A percentile compares a stretch with the other conserved stretches of the same genome.
Conservation (phyloP, 2,797 vertebrate genomes). For the Alca torda region DNA sequence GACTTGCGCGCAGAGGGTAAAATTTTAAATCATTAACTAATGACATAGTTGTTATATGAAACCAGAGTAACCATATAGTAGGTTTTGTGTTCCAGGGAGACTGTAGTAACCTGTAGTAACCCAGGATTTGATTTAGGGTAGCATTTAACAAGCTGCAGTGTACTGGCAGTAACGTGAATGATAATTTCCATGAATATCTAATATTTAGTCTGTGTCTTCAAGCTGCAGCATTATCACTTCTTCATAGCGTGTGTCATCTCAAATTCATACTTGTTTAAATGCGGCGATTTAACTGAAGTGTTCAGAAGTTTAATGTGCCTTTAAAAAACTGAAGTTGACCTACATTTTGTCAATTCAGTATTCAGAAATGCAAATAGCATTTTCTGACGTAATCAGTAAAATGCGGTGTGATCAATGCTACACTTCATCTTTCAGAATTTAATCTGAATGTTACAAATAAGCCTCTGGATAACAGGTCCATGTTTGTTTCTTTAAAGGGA, state of each 20-base stretch:
- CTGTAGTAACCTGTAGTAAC: conserved; percentile 31
- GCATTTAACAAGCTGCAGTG: neutral
- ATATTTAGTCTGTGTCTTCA: neutral
- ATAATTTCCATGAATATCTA: neutral
- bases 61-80: conserved; percentile 6
- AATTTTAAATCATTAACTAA: conserved; percentile 66
- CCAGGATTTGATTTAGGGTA: conserved; percentile 21
- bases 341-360: conserved; percentile 15
- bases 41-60: conserved; percentile 51
- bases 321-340: neutral
- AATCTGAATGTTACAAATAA: neutral
- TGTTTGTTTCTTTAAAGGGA: neutral
- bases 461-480: rapidly evolving
- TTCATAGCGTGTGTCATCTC: neutral
- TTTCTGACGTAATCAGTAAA: neutral
- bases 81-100: conserved; percentile 31
- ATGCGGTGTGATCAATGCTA: neutral
- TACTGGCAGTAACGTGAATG: neutral
- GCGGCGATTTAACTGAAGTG: neutral
- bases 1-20: neutral
- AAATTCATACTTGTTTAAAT: neutral
- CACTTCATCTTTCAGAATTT: neutral
- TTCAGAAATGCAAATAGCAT: conserved; percentile 29
- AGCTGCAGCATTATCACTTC: neutral
- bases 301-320: neutral